Percentiles rank a stretch among this genome's conserved stretches.
phyloP scores from a whole-genome alignment of 53 echinoderm and acorn worm species.

The Holothuria leucospilota region DNA sequence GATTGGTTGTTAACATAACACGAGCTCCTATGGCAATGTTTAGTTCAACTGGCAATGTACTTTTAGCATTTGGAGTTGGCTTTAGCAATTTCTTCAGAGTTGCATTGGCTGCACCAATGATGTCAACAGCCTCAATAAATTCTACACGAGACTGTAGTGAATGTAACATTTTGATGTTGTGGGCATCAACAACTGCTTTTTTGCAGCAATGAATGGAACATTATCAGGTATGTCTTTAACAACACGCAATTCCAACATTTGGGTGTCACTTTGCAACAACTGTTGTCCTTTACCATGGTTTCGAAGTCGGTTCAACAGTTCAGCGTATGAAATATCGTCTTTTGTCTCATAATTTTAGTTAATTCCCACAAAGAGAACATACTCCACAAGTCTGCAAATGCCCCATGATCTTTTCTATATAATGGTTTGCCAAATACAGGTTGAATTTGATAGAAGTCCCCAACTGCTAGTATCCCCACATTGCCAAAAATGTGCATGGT shows the following conservation, averaged over 20 bases:
- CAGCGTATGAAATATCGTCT: constrained; percentile 56
- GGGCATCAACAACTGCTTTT: no score
- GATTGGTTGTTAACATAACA: no score
- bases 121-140: no score
- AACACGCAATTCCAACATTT: constrained; percentile 56
- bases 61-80: no score
- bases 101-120: no score
- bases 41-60: no score
- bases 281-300: constrained; percentile 43
- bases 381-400: neutral
- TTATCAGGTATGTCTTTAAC: constrained; percentile 57
- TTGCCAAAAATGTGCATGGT: no score
- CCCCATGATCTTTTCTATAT: constrained; percentile 30
- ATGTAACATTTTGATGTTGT: no score
- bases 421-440: constrained; percentile 51
- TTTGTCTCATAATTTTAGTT: constrained; percentile 74
- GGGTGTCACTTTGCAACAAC: constrained; percentile 38
- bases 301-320: constrained; percentile 23
- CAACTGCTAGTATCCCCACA: no score
- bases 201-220: constrained; percentile 49
- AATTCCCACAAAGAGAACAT: constrained; percentile 43
- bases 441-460: constrained; percentile 58
- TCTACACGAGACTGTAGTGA: no score
- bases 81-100: no score
- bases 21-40: no score